phyloP scores from a whole-genome alignment of 2,888 invertebrate genomes.

The Trachelus stipa region DNA sequence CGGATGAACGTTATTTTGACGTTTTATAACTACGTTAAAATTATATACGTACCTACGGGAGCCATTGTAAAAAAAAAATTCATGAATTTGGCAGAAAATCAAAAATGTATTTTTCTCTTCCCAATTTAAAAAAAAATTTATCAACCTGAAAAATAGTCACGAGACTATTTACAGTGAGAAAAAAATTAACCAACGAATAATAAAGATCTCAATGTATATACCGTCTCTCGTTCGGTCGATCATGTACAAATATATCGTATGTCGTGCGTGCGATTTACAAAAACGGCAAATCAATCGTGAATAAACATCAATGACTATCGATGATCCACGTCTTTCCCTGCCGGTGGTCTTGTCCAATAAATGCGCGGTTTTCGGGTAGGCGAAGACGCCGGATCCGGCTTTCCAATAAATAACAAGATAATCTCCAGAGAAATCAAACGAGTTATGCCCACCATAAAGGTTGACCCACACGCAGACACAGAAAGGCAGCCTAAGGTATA shows the following conservation, averaged over 20 bases:
- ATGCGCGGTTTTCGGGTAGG: constrained; percentile 39
- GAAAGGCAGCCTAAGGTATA: constrained; percentile 30
- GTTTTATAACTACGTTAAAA: background rate
- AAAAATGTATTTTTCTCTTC: background rate
- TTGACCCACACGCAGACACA: constrained; percentile 44
- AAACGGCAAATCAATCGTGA: background rate
- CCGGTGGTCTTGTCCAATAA: constrained; percentile 1
- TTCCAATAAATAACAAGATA: constrained; percentile 65
- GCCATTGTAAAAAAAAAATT: background rate
- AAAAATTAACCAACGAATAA: background rate
- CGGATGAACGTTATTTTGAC: background rate
- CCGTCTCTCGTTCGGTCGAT: background rate
- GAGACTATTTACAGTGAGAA: background rate
- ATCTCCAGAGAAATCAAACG: constrained; percentile 62
- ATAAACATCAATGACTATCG: background rate
- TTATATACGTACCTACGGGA: background rate
- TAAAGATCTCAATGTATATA: background rate
- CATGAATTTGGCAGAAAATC: background rate
- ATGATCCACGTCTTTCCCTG: background rate
- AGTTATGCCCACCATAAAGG: constrained; percentile 63
- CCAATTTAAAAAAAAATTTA: no score
- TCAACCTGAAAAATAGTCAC: background rate
- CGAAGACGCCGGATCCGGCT: constrained; percentile 51
- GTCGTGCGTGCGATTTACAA: background rate
- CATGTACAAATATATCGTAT: background rate